Evolutionary conservation across 2,888 invertebrate species (phyloP).

Genomic region (Flexamia atlantica): DNA sequence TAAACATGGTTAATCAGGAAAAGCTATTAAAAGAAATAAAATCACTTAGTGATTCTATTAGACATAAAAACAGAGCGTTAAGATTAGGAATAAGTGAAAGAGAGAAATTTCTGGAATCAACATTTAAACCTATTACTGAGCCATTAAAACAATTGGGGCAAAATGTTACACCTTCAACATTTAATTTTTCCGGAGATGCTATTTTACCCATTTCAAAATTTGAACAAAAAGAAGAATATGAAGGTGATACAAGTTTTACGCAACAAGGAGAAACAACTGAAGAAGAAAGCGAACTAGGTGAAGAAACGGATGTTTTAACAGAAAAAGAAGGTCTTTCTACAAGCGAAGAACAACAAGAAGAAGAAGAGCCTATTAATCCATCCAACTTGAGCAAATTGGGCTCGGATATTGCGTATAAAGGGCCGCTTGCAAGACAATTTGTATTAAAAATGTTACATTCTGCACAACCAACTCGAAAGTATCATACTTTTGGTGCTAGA

Average conservation of each 20-base stretch:
- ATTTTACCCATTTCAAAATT: neutral
- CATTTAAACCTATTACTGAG: slow-evolving; percentile 25
- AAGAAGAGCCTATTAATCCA: too few species aligned
- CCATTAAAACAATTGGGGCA: slow-evolving; percentile 16
- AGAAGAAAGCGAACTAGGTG: neutral
- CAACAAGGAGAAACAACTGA: neutral
- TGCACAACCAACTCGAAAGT: too few species aligned
- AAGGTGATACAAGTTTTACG: neutral
- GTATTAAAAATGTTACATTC: too few species aligned
- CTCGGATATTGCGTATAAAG: too few species aligned
- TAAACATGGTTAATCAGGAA: slow-evolving; percentile 12
- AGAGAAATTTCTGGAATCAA: slow-evolving; percentile 33
- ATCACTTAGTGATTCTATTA: slow-evolving; percentile 47
- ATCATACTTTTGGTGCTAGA: too few species aligned
- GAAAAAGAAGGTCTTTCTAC: neutral
- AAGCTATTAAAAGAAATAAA: slow-evolving; percentile 23
- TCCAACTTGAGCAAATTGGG: too few species aligned
- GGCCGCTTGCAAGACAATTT: too few species aligned
- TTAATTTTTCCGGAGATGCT: neutral
- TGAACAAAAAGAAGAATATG: slow-evolving; percentile 4
- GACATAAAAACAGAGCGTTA: slow-evolving; percentile 19
- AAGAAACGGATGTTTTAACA: neutral
- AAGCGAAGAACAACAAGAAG: too few species aligned
- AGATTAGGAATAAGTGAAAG: slow-evolving; percentile 2
- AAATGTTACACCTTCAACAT: neutral